These are phyloP conservation scores for Eubasilissa regina DNA, from an alignment of 1,140 invertebrate genomes.

Conservation along the genomic window DNA sequence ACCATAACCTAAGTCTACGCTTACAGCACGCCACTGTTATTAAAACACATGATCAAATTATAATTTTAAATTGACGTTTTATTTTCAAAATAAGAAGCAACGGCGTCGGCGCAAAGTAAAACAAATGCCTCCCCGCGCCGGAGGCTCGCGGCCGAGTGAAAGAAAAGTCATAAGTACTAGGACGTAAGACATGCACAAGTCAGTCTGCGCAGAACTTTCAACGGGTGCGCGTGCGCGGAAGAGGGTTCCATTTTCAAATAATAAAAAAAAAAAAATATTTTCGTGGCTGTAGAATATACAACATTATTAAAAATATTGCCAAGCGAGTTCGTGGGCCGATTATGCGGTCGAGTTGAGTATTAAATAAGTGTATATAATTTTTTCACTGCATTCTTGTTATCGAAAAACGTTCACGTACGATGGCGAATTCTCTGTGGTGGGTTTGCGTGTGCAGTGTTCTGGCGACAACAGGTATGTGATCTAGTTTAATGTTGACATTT, in stretches of 20 bases:
- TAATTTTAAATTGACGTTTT: no score
- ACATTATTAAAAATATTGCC: no score
- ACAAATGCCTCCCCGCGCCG: no score
- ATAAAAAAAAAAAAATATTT: no score
- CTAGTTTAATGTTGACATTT: no score
- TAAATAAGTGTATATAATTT: slow-evolving; percentile 13
- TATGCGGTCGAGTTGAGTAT: neutral
- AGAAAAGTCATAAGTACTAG: slow-evolving; percentile 35
- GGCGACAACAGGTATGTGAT: slow-evolving; percentile 6
- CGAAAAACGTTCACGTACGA: neutral
- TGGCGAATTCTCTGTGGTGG: slow-evolving; percentile 16
- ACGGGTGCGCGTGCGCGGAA: slow-evolving; percentile 6
- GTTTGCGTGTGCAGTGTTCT: slow-evolving; percentile 21
- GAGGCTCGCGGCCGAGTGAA: neutral
- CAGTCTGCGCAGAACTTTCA: slow-evolving; percentile 15
- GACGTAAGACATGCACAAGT: neutral
- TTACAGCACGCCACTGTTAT: no score
- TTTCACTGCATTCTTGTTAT: neutral
- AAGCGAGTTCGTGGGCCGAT: neutral
- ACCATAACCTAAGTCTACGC: no score
- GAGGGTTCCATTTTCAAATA: neutral
- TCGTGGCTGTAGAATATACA: neutral
- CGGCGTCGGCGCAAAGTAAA: no score
- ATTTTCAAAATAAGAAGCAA: no score
- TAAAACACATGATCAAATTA: no score